Base-by-base conservation (phyloP, 2,113 vertebrate genomes). In the Amphilophus citrinellus region DNA sequence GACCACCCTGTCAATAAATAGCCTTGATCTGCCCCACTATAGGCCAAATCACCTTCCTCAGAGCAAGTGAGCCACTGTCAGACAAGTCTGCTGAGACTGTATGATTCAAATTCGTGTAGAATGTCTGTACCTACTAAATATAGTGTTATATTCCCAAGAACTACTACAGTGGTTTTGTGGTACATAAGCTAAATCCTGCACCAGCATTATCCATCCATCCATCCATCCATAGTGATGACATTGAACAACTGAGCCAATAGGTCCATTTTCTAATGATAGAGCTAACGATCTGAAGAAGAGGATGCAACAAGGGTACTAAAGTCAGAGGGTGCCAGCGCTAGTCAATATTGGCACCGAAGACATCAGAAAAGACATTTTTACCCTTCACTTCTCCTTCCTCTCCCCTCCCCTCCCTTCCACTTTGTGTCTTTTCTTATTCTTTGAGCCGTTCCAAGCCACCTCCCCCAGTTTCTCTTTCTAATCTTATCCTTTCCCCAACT, bases 361-460 rank as follows among this genome's bases (percentile, higher is more conserved):
- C 88, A 85, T 90, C 76, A 88, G 86, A 66, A 79, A 78, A 90
- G 79, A 92, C 83, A 58, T 92, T 89, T 92, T 89, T 84, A 82
- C 82, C 90, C 85, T 92, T 90, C 88, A 87, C 75, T 75, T 90
- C 75, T 50, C 84, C 88, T 84, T 87, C 68, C 77, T 65, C 47
- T 56, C 32, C 59, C 7, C 47, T 56, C 32, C 59, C 7, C 56
- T n/a, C 37, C 24, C 50, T 37, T 18, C 6, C 24, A 30, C 77
- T 30, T 3, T 58, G 39, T 32, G 30, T 56, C 20, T 61, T 77
- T 61, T 22, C 78, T 83, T 83, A 27, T 89, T 77, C 80, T 65
- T 27, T 76, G 53, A 57, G 60, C 39, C 2, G 27, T 91, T 92
- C 87, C 84, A 62, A 87, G 57, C 58, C 89, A 89, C 84, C 79